Percentiles rank a stretch among this genome's conserved stretches.
Conservation (phyloP, 2,797 vertebrate species). For the Philypnodon macrostomus region DNA sequence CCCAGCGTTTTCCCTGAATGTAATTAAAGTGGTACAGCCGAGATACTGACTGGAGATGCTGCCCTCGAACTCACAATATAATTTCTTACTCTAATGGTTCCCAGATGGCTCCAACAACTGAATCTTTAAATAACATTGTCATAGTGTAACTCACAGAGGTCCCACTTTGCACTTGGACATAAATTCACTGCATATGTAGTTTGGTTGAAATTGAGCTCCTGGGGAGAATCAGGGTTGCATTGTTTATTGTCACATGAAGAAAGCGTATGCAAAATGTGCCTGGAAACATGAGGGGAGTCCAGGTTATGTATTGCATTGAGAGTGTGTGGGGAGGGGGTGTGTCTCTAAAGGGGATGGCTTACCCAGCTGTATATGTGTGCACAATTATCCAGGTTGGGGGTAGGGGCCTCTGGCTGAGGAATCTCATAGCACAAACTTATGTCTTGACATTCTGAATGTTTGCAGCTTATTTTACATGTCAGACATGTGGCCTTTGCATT, state of each 20-base stretch:
- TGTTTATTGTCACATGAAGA: constrained; percentile 30
- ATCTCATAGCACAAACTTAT: background rate
- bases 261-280: constrained; percentile 25
- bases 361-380: constrained; percentile 10
- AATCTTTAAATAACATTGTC: constrained; percentile 34
- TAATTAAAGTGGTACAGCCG: constrained; percentile 38
- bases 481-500: constrained; percentile 43
- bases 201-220: constrained; percentile 12
- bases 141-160: constrained; percentile 15
- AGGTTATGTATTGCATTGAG: constrained; percentile 35
- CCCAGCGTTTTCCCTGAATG: constrained; percentile 21
- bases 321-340: constrained; percentile 47
- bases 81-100: constrained; percentile 43
- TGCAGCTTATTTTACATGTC: constrained; percentile 3
- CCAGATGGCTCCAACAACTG: constrained; percentile 41
- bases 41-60: constrained; percentile 21
- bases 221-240: background rate
- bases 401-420: constrained; percentile 10
- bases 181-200: constrained; percentile 13
- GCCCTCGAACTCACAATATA: constrained; percentile 35
- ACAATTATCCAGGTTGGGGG: constrained; percentile 23
- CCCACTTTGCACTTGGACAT: constrained; percentile 15
- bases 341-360: constrained; percentile 42
- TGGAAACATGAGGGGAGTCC: background rate
- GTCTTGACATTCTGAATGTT: constrained; percentile 5